These are phyloP conservation scores for Potamarius usumacintae DNA, from an alignment of 2,113 vertebrate species.

Conservation along the genomic window DNA sequence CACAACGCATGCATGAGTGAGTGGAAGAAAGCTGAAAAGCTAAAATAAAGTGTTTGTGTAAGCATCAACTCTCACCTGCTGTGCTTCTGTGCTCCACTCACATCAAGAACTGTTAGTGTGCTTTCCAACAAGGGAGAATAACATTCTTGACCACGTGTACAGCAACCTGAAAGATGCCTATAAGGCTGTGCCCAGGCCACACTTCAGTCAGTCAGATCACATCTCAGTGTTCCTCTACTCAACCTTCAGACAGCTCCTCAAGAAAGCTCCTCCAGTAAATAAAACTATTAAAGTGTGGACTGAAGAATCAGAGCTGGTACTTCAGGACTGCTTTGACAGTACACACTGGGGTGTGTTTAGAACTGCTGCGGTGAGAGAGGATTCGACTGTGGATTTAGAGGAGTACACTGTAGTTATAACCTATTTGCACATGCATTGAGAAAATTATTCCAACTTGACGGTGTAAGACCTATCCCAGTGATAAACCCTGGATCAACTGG, in stretches of 20 bases:
- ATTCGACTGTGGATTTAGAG: background rate
- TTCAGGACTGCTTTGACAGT: too few relatives aligned
- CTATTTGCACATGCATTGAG: too few relatives aligned
- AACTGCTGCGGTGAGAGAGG: background rate
- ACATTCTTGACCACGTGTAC: too few relatives aligned
- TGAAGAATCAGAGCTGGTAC: background rate
- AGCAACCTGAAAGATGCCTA: background rate
- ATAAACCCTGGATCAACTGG: conserved; percentile 10
- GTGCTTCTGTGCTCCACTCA: too few relatives aligned
- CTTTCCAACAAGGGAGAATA: too few relatives aligned
- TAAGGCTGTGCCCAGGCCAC: background rate
- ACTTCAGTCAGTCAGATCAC: background rate
- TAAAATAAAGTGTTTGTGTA: too few relatives aligned
- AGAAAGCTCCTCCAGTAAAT: background rate
- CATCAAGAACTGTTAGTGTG: too few relatives aligned
- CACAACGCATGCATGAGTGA: too few relatives aligned
- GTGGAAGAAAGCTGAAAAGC: too few relatives aligned
- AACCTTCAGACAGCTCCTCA: background rate
- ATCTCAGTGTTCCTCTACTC: background rate
- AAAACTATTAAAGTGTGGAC: background rate
- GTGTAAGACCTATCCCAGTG: background rate
- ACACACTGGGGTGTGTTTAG: background rate
- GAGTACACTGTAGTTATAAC: background rate
- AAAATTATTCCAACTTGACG: background rate
- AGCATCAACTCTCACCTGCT: too few relatives aligned